Percentiles rank a stretch among this genome's conserved stretches.
These are phyloP conservation scores for Gnathonemus longibarbis DNA, from an alignment of 2,113 vertebrate genomes.

Conservation along the genomic window DNA sequence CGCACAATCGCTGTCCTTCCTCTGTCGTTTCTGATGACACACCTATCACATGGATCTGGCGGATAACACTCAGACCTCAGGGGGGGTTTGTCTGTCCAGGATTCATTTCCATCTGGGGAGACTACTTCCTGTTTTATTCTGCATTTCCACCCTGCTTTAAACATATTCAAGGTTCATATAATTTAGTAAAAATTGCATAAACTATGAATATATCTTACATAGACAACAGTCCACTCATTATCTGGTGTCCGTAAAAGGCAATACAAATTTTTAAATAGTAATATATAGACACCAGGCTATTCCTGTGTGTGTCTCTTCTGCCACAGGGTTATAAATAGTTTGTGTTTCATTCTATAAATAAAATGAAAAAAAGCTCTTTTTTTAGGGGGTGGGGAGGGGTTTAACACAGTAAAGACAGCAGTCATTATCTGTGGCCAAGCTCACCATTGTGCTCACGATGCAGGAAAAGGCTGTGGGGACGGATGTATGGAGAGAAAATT, in stretches of 20 bases:
- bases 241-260: not conserved
- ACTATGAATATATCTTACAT: not conserved
- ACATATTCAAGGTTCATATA: not conserved
- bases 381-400: not conserved
- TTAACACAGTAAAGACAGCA: not conserved
- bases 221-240: not conserved
- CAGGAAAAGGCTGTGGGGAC: not conserved
- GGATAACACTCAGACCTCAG: not conserved
- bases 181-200: not conserved
- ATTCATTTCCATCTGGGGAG: not conserved
- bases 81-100: not conserved
- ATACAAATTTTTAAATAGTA: not conserved
- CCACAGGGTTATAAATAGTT: not conserved
- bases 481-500: not conserved
- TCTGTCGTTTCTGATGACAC: not conserved
- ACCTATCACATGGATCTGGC: not conserved
- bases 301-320: not conserved
- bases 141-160: not conserved
- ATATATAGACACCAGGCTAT: not conserved
- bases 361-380: not conserved
- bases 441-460: not conserved
- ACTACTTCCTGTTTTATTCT: slow-evolving; percentile 1
- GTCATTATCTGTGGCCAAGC: not conserved
- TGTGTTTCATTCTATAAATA: slow-evolving; percentile 4
- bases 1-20: not conserved